phyloP scores from a whole-genome alignment of 2,888 invertebrate genomes.

The Dynastes hyllus region DNA sequence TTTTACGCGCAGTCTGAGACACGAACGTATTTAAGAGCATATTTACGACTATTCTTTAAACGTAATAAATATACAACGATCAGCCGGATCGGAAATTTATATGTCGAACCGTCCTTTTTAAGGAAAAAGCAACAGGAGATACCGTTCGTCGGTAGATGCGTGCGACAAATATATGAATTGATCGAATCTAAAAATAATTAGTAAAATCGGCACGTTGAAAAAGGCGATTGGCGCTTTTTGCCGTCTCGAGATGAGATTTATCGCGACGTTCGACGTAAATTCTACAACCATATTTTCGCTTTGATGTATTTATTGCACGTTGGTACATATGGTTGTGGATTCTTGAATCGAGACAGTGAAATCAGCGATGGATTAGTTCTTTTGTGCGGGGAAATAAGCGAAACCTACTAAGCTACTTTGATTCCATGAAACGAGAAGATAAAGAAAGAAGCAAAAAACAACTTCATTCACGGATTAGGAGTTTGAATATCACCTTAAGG shows the following conservation, averaged over 20 bases:
- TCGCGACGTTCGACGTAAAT: background rate
- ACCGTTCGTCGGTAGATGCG: background rate
- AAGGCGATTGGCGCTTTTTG: background rate
- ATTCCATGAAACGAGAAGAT: background rate
- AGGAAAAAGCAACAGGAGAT: conserved; percentile 4
- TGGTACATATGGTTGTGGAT: background rate
- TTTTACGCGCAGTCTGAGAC: background rate
- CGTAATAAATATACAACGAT: conserved; percentile 20
- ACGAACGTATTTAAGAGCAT: conserved; percentile 1
- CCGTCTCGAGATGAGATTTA: background rate
- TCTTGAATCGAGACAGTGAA: background rate
- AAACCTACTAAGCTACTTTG: background rate
- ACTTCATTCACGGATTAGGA: too few relatives aligned
- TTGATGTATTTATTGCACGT: conserved; percentile 2
- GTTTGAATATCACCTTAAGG: too few relatives aligned
- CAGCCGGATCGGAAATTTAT: conserved; percentile 3
- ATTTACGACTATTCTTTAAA: conserved; percentile 16
- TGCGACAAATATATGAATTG: conserved; percentile 6
- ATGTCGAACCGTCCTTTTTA: conserved; percentile 19
- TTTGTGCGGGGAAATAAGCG: background rate
- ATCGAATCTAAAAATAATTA: conserved; percentile 22
- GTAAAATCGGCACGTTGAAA: conserved; percentile 26
- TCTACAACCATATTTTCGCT: background rate
- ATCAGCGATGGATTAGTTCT: background rate
- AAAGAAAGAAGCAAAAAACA: too few relatives aligned